Conservation (phyloP, 2,113 vertebrate species). For the Lagopus leucura region DNA sequence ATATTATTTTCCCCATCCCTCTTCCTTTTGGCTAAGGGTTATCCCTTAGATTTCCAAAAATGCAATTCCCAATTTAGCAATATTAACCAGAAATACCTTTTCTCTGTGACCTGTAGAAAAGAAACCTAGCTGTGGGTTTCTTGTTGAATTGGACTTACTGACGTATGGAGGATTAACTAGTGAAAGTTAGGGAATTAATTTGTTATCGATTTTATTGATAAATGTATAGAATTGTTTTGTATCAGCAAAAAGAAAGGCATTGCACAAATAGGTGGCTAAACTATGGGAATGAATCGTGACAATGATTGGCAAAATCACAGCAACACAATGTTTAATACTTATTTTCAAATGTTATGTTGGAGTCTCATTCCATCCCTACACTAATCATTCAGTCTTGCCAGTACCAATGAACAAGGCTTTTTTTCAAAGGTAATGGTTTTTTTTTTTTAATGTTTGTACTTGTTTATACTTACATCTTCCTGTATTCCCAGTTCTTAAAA, state of each 20-base stretch:
- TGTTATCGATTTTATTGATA: not conserved
- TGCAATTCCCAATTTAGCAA: not conserved
- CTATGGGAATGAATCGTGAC: not conserved
- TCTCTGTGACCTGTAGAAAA: not conserved
- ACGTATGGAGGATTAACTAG: not conserved
- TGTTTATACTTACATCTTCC: not conserved
- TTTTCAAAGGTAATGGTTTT: not conserved
- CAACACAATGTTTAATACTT: not conserved
- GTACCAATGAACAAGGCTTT: not conserved
- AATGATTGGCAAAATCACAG: not conserved
- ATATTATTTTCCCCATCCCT: not conserved
- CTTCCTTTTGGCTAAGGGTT: not conserved
- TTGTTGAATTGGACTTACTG: not conserved
- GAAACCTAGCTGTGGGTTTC: not conserved
- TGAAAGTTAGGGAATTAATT: not conserved
- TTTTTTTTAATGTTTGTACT: not conserved
- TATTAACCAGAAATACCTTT: not conserved
- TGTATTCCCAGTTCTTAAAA: not conserved
- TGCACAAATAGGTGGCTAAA: conserved; percentile 6
- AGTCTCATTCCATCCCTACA: conserved; percentile 10
- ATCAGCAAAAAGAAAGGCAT: not conserved
- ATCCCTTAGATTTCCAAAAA: not conserved
- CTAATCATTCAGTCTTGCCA: not conserved
- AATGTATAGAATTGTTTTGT: not conserved
- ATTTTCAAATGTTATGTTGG: not conserved